Percentiles rank a stretch among this genome's conserved stretches.
phyloP scores from a whole-genome alignment of 2,888 invertebrate genomes.

The Acrobasis consociella region DNA sequence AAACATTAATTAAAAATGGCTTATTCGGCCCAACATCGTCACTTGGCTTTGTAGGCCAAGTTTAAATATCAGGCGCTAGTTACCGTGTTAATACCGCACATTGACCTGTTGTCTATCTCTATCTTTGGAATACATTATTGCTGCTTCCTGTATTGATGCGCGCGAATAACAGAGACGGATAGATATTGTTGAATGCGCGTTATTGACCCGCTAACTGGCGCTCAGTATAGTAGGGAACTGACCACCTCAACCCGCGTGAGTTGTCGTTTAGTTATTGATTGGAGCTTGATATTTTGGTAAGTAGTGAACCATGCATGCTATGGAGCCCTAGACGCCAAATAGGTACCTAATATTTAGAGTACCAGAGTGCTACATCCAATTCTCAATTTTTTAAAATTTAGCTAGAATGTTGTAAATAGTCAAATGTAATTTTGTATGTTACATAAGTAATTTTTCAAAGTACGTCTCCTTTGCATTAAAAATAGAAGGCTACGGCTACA shows the following conservation, averaged over 20 bases:
- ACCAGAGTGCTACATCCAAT: slow-evolving; percentile 51
- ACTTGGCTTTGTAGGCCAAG: slow-evolving; percentile 37
- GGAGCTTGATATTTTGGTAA: slow-evolving; percentile 64
- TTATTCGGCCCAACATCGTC: slow-evolving; percentile 47
- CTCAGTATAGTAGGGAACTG: slow-evolving; percentile 28
- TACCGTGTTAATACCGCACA: not conserved
- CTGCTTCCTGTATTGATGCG: not conserved
- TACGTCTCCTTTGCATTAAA: slow-evolving; percentile 77
- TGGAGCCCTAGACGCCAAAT: slow-evolving; percentile 67
- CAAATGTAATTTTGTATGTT: slow-evolving; percentile 80
- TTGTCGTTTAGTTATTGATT: slow-evolving; percentile 49
- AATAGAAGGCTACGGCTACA: slow-evolving; percentile 73
- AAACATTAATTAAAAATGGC: slow-evolving; percentile 41
- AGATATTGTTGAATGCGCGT: not conserved
- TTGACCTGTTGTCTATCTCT: not conserved
- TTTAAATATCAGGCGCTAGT: slow-evolving; percentile 26
- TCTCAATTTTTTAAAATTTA: slow-evolving; percentile 62
- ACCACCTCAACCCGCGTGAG: slow-evolving; percentile 34
- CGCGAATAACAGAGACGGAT: not conserved
- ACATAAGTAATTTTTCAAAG: slow-evolving; percentile 73
- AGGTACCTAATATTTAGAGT: slow-evolving; percentile 69
- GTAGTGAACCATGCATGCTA: slow-evolving; percentile 68
- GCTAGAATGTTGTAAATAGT: slow-evolving; percentile 79
- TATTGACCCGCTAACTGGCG: not conserved
- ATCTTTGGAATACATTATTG: not conserved